Percentiles rank a stretch among this genome's conserved stretches.
These are phyloP conservation scores for Brachionus rubens DNA, from an alignment of 1,140 invertebrate genomes.

Conservation along the genomic window DNA sequence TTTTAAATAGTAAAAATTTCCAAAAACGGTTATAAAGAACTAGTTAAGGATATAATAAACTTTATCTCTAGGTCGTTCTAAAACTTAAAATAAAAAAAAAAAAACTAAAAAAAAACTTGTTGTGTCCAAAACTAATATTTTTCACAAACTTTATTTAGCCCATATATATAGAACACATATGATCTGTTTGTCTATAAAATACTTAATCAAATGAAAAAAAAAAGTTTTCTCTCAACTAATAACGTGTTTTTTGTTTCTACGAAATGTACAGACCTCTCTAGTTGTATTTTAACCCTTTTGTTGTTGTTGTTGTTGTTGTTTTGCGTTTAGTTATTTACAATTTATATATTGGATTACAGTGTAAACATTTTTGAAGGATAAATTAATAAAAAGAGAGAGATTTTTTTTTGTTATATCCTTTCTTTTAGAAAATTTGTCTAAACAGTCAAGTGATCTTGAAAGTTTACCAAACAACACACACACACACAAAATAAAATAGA, in stretches of 20 bases:
- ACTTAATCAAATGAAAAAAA: conserved; percentile 36
- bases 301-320: not conserved
- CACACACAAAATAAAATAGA: not conserved
- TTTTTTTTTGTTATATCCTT: not conserved
- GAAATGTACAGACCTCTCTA: not conserved
- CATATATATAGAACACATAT: conserved; percentile 29
- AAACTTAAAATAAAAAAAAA: too few relatives aligned
- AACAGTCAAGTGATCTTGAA: conserved; percentile 39
- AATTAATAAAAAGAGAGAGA: conserved; percentile 22
- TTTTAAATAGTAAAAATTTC: too few relatives aligned
- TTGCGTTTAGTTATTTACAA: conserved; percentile 21
- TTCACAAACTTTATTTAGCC: conserved; percentile 30
- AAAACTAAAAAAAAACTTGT: conserved; percentile 7
- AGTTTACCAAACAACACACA: not conserved
- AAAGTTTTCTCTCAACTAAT: conserved; percentile 20
- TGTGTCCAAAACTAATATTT: not conserved
- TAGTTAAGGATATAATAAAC: too few relatives aligned
- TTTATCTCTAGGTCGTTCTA: too few relatives aligned
- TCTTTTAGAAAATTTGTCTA: conserved; percentile 35
- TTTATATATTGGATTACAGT: conserved; percentile 13
- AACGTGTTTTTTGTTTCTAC: not conserved
- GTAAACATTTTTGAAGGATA: conserved; percentile 34
- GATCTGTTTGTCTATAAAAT: conserved; percentile 41
- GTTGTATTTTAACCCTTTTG: not conserved
- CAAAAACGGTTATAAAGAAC: too few relatives aligned